Base-by-base conservation (phyloP, 2,888 invertebrate genomes). In the Hypercompe scribonia region DNA sequence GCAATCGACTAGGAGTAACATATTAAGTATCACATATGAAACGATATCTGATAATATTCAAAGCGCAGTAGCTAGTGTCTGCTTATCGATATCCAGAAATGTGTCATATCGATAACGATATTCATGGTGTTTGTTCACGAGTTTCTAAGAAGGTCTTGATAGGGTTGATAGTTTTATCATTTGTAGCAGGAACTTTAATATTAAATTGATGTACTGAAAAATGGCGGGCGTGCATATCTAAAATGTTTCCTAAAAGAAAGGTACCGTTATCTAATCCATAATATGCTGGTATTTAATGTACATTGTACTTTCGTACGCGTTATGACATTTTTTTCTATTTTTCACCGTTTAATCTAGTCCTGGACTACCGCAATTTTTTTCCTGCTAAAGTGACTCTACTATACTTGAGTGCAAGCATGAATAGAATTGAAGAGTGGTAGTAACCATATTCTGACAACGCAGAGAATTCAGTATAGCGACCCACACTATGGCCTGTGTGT, bases 91-190 rank as follows among this genome's bases (percentile, higher is more conserved):
- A 79, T 63, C 50, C 31, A 79, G 82, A 84, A 84, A 81, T 84
- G 79, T 86, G 85, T 86, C 86, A 82, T 74, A 75, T 71, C 74
- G 86, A 86, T 84, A 84, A 78, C 74, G 50, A 68, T 70, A 63
- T 70, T 76, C 71, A 34, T 31, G 31, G 34, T 64, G 75, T 74
- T 61, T 68, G 63, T 65, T 46, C 72, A 71, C 80, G 84, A 84
- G 83, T 82, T 83, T 81, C 85, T 81, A 66, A 73, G 84, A 81
- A 84, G 69, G 77, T 75, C 24, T 33, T 69, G 69, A 69, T 61
- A 61, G 54, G n/a, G 31, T 42, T 24, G 61, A 39, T 69, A 79
- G 46, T 69, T 70, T 72, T 76, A 72, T 75, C 78, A 21, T 21
- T 39, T 68, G 13, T 69, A 69, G 39, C 31, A 5, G 24, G 61